phyloP scores from a whole-genome alignment of 2,888 invertebrate species.

The Pseudococcus jackbeardsleyi region DNA sequence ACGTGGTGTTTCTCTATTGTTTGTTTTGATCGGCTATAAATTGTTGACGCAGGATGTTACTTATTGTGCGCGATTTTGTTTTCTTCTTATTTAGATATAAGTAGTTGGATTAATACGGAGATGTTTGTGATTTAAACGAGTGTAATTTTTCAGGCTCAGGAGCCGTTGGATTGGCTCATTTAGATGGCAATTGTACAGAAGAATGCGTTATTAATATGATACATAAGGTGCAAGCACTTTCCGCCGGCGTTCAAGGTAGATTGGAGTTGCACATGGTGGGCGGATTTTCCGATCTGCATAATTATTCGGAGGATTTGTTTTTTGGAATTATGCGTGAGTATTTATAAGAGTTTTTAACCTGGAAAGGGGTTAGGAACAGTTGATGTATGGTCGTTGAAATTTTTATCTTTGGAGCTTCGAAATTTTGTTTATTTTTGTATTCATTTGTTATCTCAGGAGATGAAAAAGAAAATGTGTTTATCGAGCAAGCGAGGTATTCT shows the following conservation, averaged over 20 bases:
- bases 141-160: conserved; percentile 79
- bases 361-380: too few relatives aligned
- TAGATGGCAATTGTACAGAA: conserved; percentile 87
- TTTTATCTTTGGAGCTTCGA: too few relatives aligned
- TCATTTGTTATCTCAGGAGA: too few relatives aligned
- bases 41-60: conserved; percentile 2
- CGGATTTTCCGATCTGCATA: conserved; percentile 88
- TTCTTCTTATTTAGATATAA: conserved; percentile 53
- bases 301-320: conserved; percentile 90
- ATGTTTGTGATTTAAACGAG: background rate
- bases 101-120: background rate
- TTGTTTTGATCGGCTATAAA: conserved; percentile 24
- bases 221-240: conserved; percentile 86
- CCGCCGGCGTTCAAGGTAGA: conserved; percentile 87
- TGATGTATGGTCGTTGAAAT: too few relatives aligned
- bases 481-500: too few relatives aligned
- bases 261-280: conserved; percentile 92
- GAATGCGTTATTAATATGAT: conserved; percentile 88
- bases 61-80: conserved; percentile 57
- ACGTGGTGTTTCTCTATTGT: background rate
- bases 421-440: too few relatives aligned
- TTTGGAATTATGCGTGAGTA: conserved; percentile 89
- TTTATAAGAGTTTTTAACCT: too few relatives aligned
- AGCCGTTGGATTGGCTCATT: conserved; percentile 86
- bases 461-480: too few relatives aligned